phyloP scores from a whole-genome alignment of 2,113 vertebrate genomes.

The Platycercus adscitus region DNA sequence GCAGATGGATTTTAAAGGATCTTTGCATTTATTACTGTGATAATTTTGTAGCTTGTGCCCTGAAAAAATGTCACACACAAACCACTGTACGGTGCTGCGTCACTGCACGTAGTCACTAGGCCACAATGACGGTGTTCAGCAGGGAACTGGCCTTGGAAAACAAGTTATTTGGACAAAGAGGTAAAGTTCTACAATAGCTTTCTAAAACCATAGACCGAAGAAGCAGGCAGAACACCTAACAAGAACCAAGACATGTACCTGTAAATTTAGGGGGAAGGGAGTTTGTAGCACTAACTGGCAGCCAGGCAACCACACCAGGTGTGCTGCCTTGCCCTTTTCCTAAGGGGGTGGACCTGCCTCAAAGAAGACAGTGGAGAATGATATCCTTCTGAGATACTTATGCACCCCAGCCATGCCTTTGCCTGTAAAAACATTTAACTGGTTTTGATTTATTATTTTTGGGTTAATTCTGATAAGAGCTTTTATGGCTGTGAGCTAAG shows the following conservation, averaged over 20 bases:
- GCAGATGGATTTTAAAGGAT: not conserved
- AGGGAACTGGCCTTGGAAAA: not conserved
- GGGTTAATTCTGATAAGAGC: not conserved
- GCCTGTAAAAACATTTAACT: conserved; percentile 16
- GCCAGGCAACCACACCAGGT: not conserved
- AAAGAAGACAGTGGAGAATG: not conserved
- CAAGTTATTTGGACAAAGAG: not conserved
- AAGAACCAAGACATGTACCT: not conserved
- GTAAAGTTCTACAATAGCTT: not conserved
- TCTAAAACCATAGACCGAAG: not conserved
- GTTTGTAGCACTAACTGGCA: not conserved
- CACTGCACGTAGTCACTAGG: not conserved
- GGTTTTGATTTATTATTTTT: not conserved
- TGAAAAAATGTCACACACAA: not conserved
- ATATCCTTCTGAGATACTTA: not conserved
- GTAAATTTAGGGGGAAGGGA: not conserved
- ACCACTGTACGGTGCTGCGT: not conserved
- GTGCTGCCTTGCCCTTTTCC: not conserved
- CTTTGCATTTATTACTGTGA: not conserved
- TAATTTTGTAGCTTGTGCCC: not conserved
- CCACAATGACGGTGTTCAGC: not conserved
- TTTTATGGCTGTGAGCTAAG: not conserved
- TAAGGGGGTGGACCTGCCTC: not conserved
- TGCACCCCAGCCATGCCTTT: not conserved
- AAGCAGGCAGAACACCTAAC: not conserved